Base-by-base conservation (phyloP, 53 echinoderm and acorn worm species). In the Paracentrotus lividus region DNA sequence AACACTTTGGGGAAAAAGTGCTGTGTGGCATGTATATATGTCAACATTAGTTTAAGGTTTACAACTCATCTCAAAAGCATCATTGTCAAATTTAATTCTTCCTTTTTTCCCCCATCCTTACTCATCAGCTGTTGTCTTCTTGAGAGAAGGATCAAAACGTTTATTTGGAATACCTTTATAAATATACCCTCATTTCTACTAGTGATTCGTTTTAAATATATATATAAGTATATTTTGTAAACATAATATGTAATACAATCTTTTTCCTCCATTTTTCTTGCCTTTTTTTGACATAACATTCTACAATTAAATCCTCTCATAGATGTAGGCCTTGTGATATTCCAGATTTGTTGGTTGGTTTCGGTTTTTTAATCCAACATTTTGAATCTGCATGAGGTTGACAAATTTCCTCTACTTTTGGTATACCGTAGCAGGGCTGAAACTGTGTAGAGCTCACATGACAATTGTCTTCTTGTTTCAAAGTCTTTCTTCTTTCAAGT, bases 401-500 rank as follows among this genome's bases (percentile, higher is more conserved):
- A 21, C 18, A 38, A 72, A 32, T 36, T 9, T 32, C 40, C 0
- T 38, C 20, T 20, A 20, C 20, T 7, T 4, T 32, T 38, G 38
- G 27, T 40, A 72, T 40, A 4, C 24, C 20, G 24, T 40, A 72
- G 66, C 40, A 38, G 36, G 18, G 36, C 32, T 72, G 72, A 72
- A 66, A 57, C 57, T 27, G 21, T 10, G 24, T n/a, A 21, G 24
- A 44, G 26, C 7, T 14, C 4, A 15, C 47, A 8, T 81, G 81
- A 45, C 9, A 47, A 47, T 81, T 72, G 81, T 81, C 81, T 81
- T 81, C 81, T 81, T 7, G 47, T 81, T 23, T 81, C 81, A 15
- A 81, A 47, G 81, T 81, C 81, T 81, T 81, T 81, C 81, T 81
- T 45, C 81, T 81, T 27, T 21, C 44, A 47, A 81, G 38, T n/a